Conservation (phyloP, 1,140 invertebrate genomes). For the Oncopodura yosiiana region DNA sequence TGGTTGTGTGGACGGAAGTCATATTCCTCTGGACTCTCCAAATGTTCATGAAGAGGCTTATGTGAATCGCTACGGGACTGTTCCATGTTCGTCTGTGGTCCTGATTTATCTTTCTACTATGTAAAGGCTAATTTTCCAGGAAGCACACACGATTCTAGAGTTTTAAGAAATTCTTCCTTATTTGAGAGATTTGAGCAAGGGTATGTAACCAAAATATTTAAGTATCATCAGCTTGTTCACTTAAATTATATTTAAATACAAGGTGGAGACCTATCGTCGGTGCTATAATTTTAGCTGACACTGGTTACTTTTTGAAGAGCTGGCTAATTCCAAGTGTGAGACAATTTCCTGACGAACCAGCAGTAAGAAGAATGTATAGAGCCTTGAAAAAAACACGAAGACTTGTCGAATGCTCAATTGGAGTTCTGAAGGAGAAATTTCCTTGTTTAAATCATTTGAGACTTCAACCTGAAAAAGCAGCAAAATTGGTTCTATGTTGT, state of each 20-base stretch:
- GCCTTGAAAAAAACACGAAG: slow-evolving; percentile 26
- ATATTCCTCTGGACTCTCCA: neutral
- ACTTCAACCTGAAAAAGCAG: slow-evolving; percentile 9
- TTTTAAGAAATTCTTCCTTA: slow-evolving; percentile 3
- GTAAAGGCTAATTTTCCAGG: slow-evolving; percentile 17
- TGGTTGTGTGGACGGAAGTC: neutral
- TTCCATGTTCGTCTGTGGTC: slow-evolving; percentile 22
- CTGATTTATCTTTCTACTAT: slow-evolving; percentile 13
- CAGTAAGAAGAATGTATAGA: slow-evolving; percentile 6
- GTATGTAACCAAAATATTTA: no score
- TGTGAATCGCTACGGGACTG: slow-evolving; percentile 4
- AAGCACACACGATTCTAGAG: slow-evolving; percentile 19
- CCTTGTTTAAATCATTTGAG: slow-evolving; percentile 30
- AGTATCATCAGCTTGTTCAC: no score
- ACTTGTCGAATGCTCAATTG: slow-evolving; percentile 29
- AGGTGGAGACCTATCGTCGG: slow-evolving; percentile 27
- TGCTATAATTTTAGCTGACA: slow-evolving; percentile 19
- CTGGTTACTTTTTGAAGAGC: slow-evolving; percentile 22
- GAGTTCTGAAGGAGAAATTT: slow-evolving; percentile 35
- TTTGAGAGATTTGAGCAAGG: no score
- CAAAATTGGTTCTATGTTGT: neutral
- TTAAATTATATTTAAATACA: no score
- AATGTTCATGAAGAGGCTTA: neutral
- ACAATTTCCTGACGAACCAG: neutral
- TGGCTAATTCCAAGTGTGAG: slow-evolving; percentile 28